Base-by-base conservation (phyloP, 2,888 invertebrate species). In the Synanthedon myopaeformis region DNA sequence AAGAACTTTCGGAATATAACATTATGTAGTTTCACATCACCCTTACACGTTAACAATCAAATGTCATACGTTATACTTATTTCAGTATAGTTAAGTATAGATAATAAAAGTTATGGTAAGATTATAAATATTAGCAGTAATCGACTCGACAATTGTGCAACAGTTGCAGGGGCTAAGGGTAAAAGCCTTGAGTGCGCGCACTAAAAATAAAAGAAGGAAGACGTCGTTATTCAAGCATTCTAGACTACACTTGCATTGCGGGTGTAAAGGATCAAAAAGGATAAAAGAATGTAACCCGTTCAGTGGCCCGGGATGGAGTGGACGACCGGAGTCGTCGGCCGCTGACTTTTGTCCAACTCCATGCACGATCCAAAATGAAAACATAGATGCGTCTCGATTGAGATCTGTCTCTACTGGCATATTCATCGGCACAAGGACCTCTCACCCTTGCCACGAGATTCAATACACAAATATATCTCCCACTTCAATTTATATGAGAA, bases 131-230 rank as follows among this genome's bases (percentile, higher is more conserved):
- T 56, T 57, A 35, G 56, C 55, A 71, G 76, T 72, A 79, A 82
- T 78, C 57, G 72, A 80, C 74, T 76, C 65, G 69, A 74, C 77
- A 82, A 82, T 85, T 85, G 85, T 84, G 82, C 84, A 84, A 84
- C 84, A 83, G 76, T 81, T 82, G 83, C 82, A 64, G 60, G 65
- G 63, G 64, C 59, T 63, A 66, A 71, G 77, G 82, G 79, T 80
- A 83, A 82, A 77, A 78, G 74, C 80, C 84, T 81, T 60, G 73
- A 70, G 80, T 76, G 69, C 85, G 65, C 69, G 66, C 73, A 80
- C 73, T 77, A 82, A 83, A 85, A 85, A 82, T 82, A 82, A 85
- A 84, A 75, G 74, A 79, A 76, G 72, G 70, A 77, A 76, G 73
- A 74, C 67, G 69, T 71, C 67, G 70, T 74, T 74, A 78, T 75